phyloP scores from a whole-genome alignment of 64 coral and sea anemone genomes.

The Actinia tenebrosa region DNA sequence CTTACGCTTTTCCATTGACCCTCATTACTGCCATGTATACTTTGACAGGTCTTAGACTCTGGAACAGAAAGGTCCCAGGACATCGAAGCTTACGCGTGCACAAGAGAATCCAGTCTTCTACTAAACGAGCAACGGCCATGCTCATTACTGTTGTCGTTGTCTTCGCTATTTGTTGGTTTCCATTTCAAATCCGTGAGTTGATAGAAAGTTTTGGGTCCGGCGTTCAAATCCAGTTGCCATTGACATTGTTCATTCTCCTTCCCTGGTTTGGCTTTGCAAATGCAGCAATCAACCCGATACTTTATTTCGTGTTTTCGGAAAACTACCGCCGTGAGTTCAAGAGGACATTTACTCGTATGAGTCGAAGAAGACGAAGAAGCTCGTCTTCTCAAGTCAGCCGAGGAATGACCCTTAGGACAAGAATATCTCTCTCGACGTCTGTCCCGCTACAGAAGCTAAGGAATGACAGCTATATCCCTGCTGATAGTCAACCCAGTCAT shows the following conservation, averaged over 20 bases:
- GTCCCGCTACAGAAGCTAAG: conserved; percentile 18
- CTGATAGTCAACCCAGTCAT: neutral
- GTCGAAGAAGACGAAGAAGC: neutral
- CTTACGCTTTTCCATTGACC: conserved; percentile 32
- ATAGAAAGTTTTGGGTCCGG: neutral
- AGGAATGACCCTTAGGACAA: neutral
- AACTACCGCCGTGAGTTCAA: conserved; percentile 64
- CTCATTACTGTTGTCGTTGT: conserved; percentile 52
- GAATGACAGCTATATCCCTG: neutral
- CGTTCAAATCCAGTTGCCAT: neutral
- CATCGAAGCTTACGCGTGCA: conserved; percentile 36
- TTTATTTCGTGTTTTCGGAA: conserved; percentile 67
- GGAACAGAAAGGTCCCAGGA: conserved; percentile 51
- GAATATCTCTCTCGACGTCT: conserved; percentile 17
- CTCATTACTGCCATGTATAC: conserved; percentile 32
- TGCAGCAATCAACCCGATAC: conserved; percentile 54
- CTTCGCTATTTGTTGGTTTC: conserved; percentile 60
- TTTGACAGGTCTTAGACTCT: conserved; percentile 42
- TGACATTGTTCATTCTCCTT: neutral
- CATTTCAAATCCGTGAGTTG: conserved; percentile 44
- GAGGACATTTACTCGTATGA: neutral
- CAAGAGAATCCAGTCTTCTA: conserved; percentile 35
- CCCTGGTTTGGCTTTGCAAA: conserved; percentile 54
- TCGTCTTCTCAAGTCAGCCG: neutral
- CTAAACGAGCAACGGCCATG: conserved; percentile 47